Percentiles rank a stretch among this genome's conserved stretches.
Evolutionary conservation across 2,888 invertebrate genomes (phyloP).

Genomic region (Crossocerus cetratus): DNA sequence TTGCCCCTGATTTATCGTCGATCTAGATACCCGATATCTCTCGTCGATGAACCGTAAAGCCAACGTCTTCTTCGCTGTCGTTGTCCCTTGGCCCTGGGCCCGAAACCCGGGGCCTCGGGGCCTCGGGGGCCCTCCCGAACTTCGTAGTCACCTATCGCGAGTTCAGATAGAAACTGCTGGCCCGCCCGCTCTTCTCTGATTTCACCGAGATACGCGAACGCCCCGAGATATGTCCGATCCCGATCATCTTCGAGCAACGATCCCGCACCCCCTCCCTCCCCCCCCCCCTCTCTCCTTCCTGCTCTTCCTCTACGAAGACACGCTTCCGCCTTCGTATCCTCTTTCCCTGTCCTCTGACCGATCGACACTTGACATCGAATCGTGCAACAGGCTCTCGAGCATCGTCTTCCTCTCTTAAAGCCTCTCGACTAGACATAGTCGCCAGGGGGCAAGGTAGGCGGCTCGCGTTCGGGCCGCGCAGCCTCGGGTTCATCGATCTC

Average conservation of each 20-base stretch:
- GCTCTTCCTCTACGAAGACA: background rate
- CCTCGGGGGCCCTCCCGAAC: too few relatives aligned
- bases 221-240: conserved; percentile 40
- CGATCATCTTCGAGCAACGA: conserved; percentile 24
- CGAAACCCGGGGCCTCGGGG: too few relatives aligned
- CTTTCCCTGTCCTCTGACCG: background rate
- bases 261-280: background rate
- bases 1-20: conserved; percentile 6
- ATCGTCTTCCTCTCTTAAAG: background rate
- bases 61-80: background rate
- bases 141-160: too few relatives aligned
- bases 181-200: conserved; percentile 6
- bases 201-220: conserved; percentile 26
- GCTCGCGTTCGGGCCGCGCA: too few relatives aligned
- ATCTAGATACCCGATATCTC: conserved; percentile 23
- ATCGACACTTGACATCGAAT: too few relatives aligned
- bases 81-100: background rate
- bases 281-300: conserved; percentile 2
- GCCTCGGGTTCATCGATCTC: too few relatives aligned
- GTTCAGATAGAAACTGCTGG: too few relatives aligned
- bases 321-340: background rate
- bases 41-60: conserved; percentile 9
- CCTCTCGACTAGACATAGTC: background rate
- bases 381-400: too few relatives aligned
- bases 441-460: too few relatives aligned